Evolutionary conservation across 2,797 vertebrate genomes (phyloP).

Genomic region (Crax fasciolata): DNA sequence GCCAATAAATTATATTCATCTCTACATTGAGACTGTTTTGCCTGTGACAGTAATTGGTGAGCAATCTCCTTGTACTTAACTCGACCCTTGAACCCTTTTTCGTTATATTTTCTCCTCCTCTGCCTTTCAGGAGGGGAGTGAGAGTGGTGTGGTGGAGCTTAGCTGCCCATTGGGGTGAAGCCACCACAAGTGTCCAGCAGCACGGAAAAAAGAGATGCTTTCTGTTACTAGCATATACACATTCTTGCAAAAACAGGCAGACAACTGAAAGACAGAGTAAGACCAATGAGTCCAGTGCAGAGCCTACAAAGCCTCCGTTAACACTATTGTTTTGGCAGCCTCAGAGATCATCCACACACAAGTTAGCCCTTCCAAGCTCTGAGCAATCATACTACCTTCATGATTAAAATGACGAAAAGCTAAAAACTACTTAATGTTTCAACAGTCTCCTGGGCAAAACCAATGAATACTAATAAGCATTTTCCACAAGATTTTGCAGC

Average conservation of each 20-base stretch:
- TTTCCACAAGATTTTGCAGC: background rate
- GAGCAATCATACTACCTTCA: background rate
- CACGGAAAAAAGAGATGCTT: background rate
- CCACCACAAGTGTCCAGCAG: background rate
- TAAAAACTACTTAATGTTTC: background rate
- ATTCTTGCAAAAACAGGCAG: background rate
- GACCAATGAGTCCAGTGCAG: background rate
- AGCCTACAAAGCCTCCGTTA: background rate
- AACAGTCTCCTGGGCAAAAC: background rate
- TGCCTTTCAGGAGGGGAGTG: background rate
- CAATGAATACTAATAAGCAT: background rate
- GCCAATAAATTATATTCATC: background rate
- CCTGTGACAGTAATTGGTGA: background rate
- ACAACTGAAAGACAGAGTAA: background rate
- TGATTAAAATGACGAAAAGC: background rate
- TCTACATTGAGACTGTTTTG: background rate
- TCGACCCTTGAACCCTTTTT: background rate
- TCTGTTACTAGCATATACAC: background rate
- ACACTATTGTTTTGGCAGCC: background rate
- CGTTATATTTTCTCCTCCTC: background rate
- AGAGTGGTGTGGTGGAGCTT: background rate
- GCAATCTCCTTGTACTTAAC: background rate
- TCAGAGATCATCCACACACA: background rate
- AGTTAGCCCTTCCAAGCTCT: background rate
- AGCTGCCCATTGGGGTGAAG: background rate